Percentiles rank a stretch among this genome's conserved stretches.
phyloP scores from a whole-genome alignment of 2,113 vertebrate genomes.

The Aptenodytes forsteri region DNA sequence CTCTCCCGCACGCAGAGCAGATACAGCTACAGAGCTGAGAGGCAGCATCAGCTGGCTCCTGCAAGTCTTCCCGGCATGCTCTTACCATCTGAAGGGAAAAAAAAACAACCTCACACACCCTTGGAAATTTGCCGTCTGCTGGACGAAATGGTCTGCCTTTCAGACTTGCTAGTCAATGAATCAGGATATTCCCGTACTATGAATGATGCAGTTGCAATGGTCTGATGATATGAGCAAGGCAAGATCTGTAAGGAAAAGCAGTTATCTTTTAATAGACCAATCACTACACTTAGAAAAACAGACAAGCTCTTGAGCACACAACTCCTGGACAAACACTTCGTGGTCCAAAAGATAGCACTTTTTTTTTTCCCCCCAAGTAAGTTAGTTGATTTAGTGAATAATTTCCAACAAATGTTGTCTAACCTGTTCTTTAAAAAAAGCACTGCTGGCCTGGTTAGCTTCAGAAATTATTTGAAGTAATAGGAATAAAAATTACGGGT shows the following conservation, averaged over 20 bases:
- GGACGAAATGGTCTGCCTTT: not conserved
- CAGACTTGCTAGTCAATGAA: not conserved
- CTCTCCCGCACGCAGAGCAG: not conserved
- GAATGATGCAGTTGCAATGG: not conserved
- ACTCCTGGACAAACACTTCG: not conserved
- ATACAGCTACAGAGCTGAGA: not conserved
- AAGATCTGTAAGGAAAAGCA: not conserved
- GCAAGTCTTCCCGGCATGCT: rapidly evolving
- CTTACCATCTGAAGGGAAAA: not conserved
- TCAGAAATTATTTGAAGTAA: not conserved
- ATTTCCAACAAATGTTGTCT: not conserved
- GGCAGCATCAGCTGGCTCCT: not conserved
- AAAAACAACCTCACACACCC: not conserved
- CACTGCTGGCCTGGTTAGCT: not conserved
- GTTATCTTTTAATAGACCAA: not conserved
- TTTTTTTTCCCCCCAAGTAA: not conserved
- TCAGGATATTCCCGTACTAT: not conserved
- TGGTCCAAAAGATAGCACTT: not conserved
- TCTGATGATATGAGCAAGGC: not conserved
- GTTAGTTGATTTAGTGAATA: not conserved
- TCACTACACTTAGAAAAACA: not conserved
- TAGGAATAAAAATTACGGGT: not conserved
- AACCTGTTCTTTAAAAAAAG: not conserved
- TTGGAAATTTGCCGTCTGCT: not conserved
- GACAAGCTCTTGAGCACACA: not conserved